Evolutionary conservation across 92 coral and sea anemone species (phyloP), one percentile per base, ranked within the genome.

Genomic region (Epizoanthus rinbou): DNA sequence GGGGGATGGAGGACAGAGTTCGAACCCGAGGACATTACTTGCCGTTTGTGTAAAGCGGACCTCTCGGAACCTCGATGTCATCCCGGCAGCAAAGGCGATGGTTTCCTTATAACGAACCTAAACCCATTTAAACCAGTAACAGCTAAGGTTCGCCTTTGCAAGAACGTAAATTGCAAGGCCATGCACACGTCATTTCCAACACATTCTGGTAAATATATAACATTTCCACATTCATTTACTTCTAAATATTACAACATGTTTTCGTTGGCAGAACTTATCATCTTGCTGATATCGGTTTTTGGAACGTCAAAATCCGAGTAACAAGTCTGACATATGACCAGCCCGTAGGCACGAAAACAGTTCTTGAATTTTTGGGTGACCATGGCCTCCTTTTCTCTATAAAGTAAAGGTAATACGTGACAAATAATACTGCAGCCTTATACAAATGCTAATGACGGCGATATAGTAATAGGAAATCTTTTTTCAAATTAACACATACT

Each of bases 11-110:
- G 65, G 14, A 19, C 28, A 66, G 82, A 16, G 28, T 76, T 76
- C 10, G 82, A 76, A 58, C 82, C 82, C 6, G 69, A 54, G 31
- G 82, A 76, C 8, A 76, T 47, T 28, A 18, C 28, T 18, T 76
- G 82, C 39, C 53, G 37, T 19, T 17, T 76, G 68, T 76, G 82
- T 76, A 58, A 58, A n/a, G 50, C 69, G 33, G 41, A 57, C 24
- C 69, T 76, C 28, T 63, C 47, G 39, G 62, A 19, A 19, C 25
- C 82, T 14, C 64, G 35, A 17, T 19, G 66, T 19, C 69, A 76
- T 58, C 82, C 82, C 8, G 82, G 69, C 23, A 76, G 82, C 43
- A 76, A 58, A 54, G 69, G 82, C n/a, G 62, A 76, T 43, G 28
- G 25, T 33, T 76, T 54, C 58, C 41, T 76, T 10, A n/a, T 76